These are phyloP conservation scores for Myotis lucifugus DNA, from an alignment of 2,113 vertebrate genomes.

Conservation along the genomic window DNA sequence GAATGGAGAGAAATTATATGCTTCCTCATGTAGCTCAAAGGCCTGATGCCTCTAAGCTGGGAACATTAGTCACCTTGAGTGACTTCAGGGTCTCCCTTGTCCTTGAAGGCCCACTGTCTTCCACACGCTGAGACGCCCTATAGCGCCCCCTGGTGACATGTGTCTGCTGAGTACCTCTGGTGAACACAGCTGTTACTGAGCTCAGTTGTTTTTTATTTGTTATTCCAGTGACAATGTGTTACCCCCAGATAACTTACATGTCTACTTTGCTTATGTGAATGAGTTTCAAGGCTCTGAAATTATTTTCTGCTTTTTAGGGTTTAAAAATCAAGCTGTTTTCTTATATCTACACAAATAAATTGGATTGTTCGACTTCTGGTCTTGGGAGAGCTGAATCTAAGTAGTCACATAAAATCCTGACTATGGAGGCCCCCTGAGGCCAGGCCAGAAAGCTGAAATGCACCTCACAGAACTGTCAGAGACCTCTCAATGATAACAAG, in stretches of 20 bases:
- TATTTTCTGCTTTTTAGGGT: constrained; percentile 28
- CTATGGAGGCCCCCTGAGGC: neutral
- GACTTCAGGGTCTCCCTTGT: neutral
- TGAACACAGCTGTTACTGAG: neutral
- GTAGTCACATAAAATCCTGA: neutral
- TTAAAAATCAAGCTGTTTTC: constrained; percentile 14
- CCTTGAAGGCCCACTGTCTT: neutral
- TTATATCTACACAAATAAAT: neutral
- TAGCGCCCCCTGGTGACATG: neutral
- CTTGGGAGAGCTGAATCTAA: neutral
- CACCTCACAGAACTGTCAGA: neutral
- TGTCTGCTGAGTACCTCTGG: constrained; percentile 1
- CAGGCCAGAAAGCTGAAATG: neutral
- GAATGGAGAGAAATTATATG: neutral
- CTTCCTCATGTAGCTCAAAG: neutral
- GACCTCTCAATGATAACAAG: neutral
- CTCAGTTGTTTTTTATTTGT: constrained; percentile 49
- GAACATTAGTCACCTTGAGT: neutral
- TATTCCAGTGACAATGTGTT: constrained; percentile 21
- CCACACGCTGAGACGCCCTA: neutral
- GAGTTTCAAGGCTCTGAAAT: constrained; percentile 43
- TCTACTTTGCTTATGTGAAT: neutral
- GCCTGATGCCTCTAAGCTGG: neutral
- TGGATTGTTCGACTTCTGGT: constrained; percentile 8
- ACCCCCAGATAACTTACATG: constrained; percentile 38